These are phyloP conservation scores for Cactoblastis cactorum DNA, from an alignment of 2,888 invertebrate genomes.

Conservation along the genomic window DNA sequence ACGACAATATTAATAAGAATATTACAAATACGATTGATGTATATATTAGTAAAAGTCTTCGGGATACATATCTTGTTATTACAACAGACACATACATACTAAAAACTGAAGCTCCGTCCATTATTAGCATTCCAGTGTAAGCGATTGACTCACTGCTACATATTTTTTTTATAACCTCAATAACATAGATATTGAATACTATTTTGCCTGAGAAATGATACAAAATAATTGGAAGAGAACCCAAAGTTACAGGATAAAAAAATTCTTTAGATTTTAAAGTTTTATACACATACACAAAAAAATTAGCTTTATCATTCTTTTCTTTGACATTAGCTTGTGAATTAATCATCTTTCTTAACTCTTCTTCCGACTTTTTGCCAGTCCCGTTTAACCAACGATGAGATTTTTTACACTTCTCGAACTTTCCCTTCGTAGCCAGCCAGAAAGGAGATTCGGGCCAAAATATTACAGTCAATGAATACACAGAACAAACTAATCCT, in stretches of 20 bases:
- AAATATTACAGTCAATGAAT: slow-evolving; percentile 17
- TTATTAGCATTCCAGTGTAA: slow-evolving; percentile 32
- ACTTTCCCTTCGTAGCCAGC: slow-evolving; percentile 23
- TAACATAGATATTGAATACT: slow-evolving; percentile 30
- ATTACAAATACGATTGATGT: background rate
- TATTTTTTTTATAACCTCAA: slow-evolving; percentile 38
- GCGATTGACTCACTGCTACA: slow-evolving; percentile 30
- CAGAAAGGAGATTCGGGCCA: slow-evolving; percentile 25
- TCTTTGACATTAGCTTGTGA: slow-evolving; percentile 19
- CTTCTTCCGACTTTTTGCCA: slow-evolving; percentile 14
- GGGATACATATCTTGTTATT: slow-evolving; percentile 19
- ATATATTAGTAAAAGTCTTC: slow-evolving; percentile 16
- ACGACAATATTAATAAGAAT: slow-evolving; percentile 10
- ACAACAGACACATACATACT: slow-evolving; percentile 26
- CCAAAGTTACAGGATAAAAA: slow-evolving; percentile 16
- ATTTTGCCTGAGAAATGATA: slow-evolving; percentile 39
- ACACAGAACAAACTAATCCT: slow-evolving; percentile 16
- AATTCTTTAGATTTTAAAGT: slow-evolving; percentile 15
- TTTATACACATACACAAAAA: background rate
- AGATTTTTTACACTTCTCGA: slow-evolving; percentile 19
- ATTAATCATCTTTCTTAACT: slow-evolving; percentile 17
- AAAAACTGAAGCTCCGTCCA: slow-evolving; percentile 29
- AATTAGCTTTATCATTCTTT: slow-evolving; percentile 20
- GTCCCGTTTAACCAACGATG: slow-evolving; percentile 24
- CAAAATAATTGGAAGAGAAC: slow-evolving; percentile 14